Conservation (phyloP, 2,113 vertebrate species). For the Rhizomys pruinosus region DNA sequence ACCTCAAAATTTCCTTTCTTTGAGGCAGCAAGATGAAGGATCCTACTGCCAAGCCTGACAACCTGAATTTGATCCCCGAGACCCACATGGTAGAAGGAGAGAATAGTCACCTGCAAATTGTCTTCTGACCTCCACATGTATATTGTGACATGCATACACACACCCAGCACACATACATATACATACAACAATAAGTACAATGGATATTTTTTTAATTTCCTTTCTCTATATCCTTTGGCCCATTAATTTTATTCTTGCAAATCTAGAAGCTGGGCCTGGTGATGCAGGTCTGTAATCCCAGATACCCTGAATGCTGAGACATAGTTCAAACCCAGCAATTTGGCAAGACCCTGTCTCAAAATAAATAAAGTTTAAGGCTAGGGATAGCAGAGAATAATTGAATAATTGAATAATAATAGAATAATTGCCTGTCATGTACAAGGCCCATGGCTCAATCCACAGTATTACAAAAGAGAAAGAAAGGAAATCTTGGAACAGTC, state of each 20-base stretch:
- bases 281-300: no score
- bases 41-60: no score
- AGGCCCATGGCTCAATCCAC: not conserved
- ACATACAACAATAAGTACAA: no score
- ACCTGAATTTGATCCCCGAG: no score
- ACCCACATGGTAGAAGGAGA: no score
- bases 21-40: no score
- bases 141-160: no score
- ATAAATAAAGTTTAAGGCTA: not conserved
- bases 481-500: not conserved
- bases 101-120: no score
- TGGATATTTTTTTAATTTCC: not conserved
- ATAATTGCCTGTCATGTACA: not conserved
- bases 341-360: not conserved
- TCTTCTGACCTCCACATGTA: no score
- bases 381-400: not conserved
- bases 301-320: no score
- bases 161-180: no score
- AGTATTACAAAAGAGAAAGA: not conserved
- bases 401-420: not conserved
- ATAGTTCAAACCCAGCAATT: not conserved
- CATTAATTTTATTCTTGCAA: constrained; percentile 12
- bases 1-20: not conserved
- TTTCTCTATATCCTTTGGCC: not conserved
- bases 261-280: not conserved